Base-by-base conservation (phyloP, 2,888 invertebrate species). In the Agrochola macilenta region DNA sequence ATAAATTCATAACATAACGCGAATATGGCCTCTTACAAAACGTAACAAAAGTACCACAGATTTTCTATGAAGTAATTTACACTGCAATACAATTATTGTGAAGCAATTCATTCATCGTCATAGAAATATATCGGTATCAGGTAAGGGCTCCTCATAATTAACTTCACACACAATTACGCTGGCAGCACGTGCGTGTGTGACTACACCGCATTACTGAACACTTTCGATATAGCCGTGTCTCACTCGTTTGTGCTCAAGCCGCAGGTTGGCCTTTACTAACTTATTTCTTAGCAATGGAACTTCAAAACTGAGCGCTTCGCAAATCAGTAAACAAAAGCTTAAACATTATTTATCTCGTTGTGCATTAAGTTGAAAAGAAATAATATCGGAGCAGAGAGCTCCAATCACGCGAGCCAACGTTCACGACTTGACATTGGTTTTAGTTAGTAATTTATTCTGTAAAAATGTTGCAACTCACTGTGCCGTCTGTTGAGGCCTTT, bases 351-450 rank as follows among this genome's bases (percentile, higher is more conserved):
- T 69, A 84, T 76, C 69, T 78, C 57, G 71, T 23, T 60, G 58
- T 76, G 58, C 66, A 77, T 73, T 69, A 52, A 65, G 69, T 75
- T 86, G 76, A 83, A 86, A 74, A 78, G 83, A 83, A 80, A 86
- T 76, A 86, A 86, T 80, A 82, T 77, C 76, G 84, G 86, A 88
- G 85, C 87, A 84, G 49, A 70, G 82, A 79, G 81, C 78, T 83
- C 74, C 81, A 84, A 89, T 85, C 90, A 91, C 90, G 89, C 89
- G 81, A 87, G 81, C 84, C 74, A 83, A 88, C 83, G 83, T 87
- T 86, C 88, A 87, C 87, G 81, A 85, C 86, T 80, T 91, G 92
- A 90, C 90, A 91, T 92, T 90, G 90, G 87, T 82, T 85, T 84
- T 80, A 87, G 87, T 80, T 74, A 17, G 85, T 91, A 90, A 91